phyloP scores from a whole-genome alignment of 2,797 vertebrate species.

The Nothura maculosa region DNA sequence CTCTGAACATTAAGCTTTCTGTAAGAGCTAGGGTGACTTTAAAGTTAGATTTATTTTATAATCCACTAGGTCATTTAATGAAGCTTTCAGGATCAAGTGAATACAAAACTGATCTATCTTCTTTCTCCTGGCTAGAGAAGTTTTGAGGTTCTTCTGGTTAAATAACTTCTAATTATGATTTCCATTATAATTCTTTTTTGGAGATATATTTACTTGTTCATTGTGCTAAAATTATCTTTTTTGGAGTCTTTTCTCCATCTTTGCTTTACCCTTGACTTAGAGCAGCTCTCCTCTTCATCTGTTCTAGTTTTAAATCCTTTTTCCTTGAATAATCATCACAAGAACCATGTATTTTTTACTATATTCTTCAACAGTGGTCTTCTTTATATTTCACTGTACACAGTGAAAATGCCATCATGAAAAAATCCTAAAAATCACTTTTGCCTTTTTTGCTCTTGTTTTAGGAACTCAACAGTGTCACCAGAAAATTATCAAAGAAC shows the following conservation, averaged over 20 bases:
- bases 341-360: background rate
- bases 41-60: background rate
- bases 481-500: background rate
- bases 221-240: background rate
- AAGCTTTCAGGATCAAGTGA: accelerated
- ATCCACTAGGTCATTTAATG: background rate
- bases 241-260: background rate
- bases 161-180: background rate
- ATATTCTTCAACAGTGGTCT: background rate
- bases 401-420: background rate
- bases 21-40: background rate
- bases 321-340: background rate
- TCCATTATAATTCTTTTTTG: background rate
- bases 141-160: background rate
- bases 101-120: background rate
- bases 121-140: background rate
- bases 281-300: background rate
- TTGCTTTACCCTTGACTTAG: background rate
- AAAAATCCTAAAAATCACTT: background rate
- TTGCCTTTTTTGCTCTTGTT: background rate
- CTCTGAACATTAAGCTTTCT: background rate
- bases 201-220: background rate
- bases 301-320: background rate
- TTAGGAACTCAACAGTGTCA: background rate
- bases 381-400: background rate